Evolutionary conservation across 1,140 invertebrate genomes (phyloP), one percentile per base, ranked within the genome.

Genomic region (Drosophila prosaltans): DNA sequence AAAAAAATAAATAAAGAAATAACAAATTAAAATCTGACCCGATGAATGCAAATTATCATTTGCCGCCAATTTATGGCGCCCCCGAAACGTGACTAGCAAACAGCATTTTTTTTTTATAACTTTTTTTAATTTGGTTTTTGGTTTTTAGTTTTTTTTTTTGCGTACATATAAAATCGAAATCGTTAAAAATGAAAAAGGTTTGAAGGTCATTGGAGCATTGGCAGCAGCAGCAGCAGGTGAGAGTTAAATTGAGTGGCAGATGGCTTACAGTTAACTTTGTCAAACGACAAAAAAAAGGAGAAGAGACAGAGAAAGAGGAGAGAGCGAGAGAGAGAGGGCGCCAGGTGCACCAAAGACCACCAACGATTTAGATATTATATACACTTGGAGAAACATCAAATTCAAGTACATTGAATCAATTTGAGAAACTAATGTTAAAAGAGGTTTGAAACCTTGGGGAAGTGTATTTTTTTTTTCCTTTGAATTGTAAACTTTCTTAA

Each of bases 61-160:
- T 71, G 73, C 61, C 80, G 81, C 69, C 83, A 88, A 80, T 86
- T 88, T 86, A 86, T 78, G 84, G 83, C 80, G 83, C 83, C 83
- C 68, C 76, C 78, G 51, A 86, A 86, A 86, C 83, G 83, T 86
- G 83, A 86, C 83, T 78, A 67, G 84, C 83, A 86, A 83, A 40
- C 76, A 36, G 55, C 64, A 32, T 41, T 28, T 61, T 65, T 61
- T 65, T 78, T 78, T 72, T 79, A 62, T 76, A 63, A 75, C 72
- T 76, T 73, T 57, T 78, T 59, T 48, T 48, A 67, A 51, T 51
- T 51, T 51, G 21, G 21, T 51, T 61, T 36, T 60, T 57, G 39
- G 51, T 63, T 41, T 26, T 54, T n/a, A 57, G 2, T 45, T 24
- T 61, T 60, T 24, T 66, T 28, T 36, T 72, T 57, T 72, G 74